Conservation (phyloP, 2,113 vertebrate species). For the Mystacornis crossleyi region DNA sequence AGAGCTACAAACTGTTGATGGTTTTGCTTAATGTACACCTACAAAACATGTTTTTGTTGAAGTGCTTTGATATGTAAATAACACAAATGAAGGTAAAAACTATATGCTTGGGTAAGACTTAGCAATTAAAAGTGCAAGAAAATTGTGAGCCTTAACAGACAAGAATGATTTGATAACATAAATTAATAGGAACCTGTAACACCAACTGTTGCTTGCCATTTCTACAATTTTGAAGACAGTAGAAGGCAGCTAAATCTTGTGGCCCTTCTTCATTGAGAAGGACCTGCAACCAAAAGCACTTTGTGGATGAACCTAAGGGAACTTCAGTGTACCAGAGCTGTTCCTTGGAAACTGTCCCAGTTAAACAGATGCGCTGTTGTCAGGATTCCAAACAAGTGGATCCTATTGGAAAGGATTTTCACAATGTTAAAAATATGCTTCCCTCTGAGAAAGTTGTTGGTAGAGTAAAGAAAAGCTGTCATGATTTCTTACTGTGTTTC, state of each 20-base stretch:
- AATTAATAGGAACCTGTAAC: background rate
- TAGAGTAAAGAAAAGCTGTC: conserved; percentile 48
- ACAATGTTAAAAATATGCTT: conserved; percentile 36
- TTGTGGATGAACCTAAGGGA: background rate
- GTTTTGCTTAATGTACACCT: background rate
- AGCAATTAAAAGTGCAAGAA: background rate
- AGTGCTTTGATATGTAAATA: background rate
- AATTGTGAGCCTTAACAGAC: background rate
- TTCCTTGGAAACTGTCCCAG: background rate
- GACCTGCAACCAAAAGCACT: background rate
- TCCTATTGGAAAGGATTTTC: conserved; percentile 29
- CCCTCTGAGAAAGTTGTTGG: conserved; percentile 33
- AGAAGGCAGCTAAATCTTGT: background rate
- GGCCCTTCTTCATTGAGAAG: background rate
- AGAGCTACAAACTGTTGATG: background rate
- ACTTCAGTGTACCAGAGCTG: background rate
- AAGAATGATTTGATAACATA: background rate
- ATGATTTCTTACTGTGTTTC: conserved; percentile 28
- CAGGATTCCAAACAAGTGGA: conserved; percentile 43
- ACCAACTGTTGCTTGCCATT: background rate
- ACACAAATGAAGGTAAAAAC: background rate
- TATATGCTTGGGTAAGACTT: background rate
- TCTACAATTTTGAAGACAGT: background rate
- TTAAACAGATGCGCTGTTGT: conserved; percentile 37
- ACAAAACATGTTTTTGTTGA: background rate